These are phyloP conservation scores for Orientallactaga bullata DNA, from an alignment of 2,113 vertebrate genomes.

Conservation along the genomic window DNA sequence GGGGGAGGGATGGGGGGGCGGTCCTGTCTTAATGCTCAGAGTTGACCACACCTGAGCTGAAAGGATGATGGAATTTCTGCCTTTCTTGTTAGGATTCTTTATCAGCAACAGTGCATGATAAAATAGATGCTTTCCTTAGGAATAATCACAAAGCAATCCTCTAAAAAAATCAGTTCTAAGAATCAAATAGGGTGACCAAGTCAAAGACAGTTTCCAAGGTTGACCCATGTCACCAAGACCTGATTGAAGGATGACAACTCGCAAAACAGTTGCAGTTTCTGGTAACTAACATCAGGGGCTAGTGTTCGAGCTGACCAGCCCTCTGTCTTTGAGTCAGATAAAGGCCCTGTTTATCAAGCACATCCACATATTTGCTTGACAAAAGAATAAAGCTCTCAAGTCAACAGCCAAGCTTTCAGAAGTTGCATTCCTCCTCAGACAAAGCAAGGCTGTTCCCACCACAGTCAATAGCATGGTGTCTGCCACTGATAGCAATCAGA, in stretches of 20 bases:
- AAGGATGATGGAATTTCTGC: neutral
- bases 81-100: neutral
- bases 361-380: neutral
- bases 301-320: neutral
- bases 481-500: slow-evolving; percentile 67
- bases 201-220: neutral
- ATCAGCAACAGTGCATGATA: neutral
- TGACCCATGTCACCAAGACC: neutral
- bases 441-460: slow-evolving; percentile 56
- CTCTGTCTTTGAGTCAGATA: slow-evolving; percentile 41
- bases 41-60: slow-evolving; percentile 7
- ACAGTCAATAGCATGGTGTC: slow-evolving; percentile 65
- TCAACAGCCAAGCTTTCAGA: slow-evolving; percentile 29
- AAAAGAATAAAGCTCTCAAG: slow-evolving; percentile 49
- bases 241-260: neutral
- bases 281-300: neutral
- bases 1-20: neutral
- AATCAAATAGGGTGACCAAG: neutral
- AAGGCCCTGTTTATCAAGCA: slow-evolving; percentile 46
- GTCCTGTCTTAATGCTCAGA: neutral
- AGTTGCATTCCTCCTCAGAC: slow-evolving; percentile 61
- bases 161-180: slow-evolving; percentile 8
- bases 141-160: neutral
- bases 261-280: neutral
- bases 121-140: slow-evolving; percentile 30